Evolutionary conservation across 1,140 invertebrate genomes (phyloP), one percentile per base, ranked within the genome.

Genomic region (Rhopalosiphum padi): DNA sequence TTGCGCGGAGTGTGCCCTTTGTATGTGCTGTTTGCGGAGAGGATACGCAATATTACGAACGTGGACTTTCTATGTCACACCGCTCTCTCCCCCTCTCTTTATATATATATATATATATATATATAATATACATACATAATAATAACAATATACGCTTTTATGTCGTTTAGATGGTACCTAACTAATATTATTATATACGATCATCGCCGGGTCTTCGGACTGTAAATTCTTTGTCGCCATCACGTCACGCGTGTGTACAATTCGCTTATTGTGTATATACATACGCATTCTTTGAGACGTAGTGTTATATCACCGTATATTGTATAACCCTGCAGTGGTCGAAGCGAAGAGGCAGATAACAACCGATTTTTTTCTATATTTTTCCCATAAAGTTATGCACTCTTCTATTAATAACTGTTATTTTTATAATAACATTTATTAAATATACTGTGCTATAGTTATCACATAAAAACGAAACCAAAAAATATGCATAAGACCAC

Each of bases 161-260:
- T 77, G 60, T 77, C 60, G 60, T 77, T 77, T 77, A 77, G 30
- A 77, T n/a, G 60, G 15, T 77, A n/a, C 60, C 60, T 77, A 77
- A 30, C 60, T 77, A 77, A 77, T 77, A 77, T 77, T 77, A 35
- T 77, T 77, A 77, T 77, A 77, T 77, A 77, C 60, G 30, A 77
- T n/a, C 15, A 15, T 35, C 60, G 30, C 15, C 15, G 60, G 15
- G 30, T 77, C n/a, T 77, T n/a, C 60, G 30, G 15, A n/a, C 30
- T n/a, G 60, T 68, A 68, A 68, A 68, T 68, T 68, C 60, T 68
- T 21, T 68, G 30, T n/a, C 30, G 15, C 11, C 60, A 35, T 21
- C 30, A 77, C 60, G 60, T 77, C 60, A 21, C n/a, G 60, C 30
- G 55, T 60, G 55, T 30, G 25, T 60, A 11, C 55, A 2, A 30